Evolutionary conservation across 2,113 vertebrate species (phyloP).

Genomic region (Crotalus viridis): DNA sequence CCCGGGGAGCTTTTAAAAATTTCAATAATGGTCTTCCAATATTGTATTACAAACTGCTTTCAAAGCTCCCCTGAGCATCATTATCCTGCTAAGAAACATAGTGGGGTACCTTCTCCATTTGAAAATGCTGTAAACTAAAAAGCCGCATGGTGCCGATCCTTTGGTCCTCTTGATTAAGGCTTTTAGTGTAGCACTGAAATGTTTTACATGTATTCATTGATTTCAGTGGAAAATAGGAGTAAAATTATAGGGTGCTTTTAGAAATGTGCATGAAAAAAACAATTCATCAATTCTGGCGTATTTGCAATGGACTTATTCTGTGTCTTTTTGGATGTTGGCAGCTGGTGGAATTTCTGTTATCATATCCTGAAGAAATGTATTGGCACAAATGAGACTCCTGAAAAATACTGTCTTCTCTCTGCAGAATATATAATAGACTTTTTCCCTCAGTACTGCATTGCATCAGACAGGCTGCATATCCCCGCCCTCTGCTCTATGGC

Average conservation of each 20-base stretch:
- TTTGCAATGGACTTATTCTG: slow-evolving; percentile 28
- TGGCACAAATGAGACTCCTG: not conserved
- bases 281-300: not conserved
- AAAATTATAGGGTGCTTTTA: not conserved
- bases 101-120: not conserved
- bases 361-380: not conserved
- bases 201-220: not conserved
- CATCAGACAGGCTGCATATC: not conserved
- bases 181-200: not conserved
- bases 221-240: not conserved
- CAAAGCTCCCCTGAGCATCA: slow-evolving; percentile 10
- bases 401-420: not conserved
- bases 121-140: not conserved
- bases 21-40: not conserved
- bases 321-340: not conserved
- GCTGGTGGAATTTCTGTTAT: slow-evolving; percentile 24
- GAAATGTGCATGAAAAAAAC: not conserved
- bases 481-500: not conserved
- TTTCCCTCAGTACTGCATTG: not conserved
- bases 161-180: not conserved
- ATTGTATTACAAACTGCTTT: slow-evolving; percentile 17
- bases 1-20: not conserved
- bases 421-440: not conserved
- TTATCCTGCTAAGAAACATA: not conserved
- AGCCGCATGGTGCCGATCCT: not conserved